phyloP scores from a whole-genome alignment of 2,888 invertebrate species.

The Ornithoptera priamus region DNA sequence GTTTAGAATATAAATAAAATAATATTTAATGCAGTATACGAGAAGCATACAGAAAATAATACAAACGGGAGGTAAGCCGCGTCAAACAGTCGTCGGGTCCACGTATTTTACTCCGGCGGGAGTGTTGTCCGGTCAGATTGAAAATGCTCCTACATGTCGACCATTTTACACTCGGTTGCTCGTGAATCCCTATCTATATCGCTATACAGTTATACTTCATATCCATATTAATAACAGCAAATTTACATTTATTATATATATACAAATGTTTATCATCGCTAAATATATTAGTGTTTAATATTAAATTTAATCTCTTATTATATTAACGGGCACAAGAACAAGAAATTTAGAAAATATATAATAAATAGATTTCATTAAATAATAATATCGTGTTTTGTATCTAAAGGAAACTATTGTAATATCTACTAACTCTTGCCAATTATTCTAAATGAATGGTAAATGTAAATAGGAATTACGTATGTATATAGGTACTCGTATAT shows the following conservation, averaged over 20 bases:
- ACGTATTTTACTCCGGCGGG: constrained; percentile 56
- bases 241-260: constrained; percentile 12
- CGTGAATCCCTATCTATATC: constrained; percentile 57
- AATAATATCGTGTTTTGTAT: too few species aligned
- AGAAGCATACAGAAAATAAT: constrained; percentile 28
- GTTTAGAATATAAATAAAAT: background rate
- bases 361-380: too few species aligned
- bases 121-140: constrained; percentile 65
- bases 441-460: too few species aligned
- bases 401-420: too few species aligned
- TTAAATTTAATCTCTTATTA: too few species aligned
- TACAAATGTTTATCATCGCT: background rate
- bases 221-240: constrained; percentile 42
- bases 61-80: constrained; percentile 34
- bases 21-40: background rate
- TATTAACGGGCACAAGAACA: too few species aligned
- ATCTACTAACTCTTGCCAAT: too few species aligned
- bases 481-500: too few species aligned
- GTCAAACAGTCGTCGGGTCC: constrained; percentile 50
- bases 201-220: constrained; percentile 73
- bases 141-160: constrained; percentile 68
- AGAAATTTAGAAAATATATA: too few species aligned
- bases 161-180: constrained; percentile 72
- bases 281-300: too few species aligned
- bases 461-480: too few species aligned